Evolutionary conservation across 1,140 invertebrate genomes (phyloP).

Genomic region (Adelges cooleyi): DNA sequence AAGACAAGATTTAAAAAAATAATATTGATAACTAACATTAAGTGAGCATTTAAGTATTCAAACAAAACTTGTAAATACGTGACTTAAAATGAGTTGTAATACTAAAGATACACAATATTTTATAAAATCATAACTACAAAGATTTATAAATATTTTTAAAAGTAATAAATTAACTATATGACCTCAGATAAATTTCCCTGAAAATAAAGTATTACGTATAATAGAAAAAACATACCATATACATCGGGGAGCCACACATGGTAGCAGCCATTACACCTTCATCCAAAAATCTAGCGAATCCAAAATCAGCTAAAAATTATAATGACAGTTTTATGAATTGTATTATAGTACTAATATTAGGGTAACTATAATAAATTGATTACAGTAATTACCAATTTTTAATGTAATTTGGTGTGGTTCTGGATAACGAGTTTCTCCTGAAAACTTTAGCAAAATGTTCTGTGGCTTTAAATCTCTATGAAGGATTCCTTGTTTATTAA

Average conservation of each 20-base stretch:
- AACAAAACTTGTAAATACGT: too few species aligned
- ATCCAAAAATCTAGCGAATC: constrained; percentile 94
- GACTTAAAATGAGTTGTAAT: too few species aligned
- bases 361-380: neutral
- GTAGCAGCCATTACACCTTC: constrained; percentile 99
- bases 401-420: constrained; percentile 82
- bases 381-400: constrained; percentile 67
- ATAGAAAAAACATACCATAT: constrained; percentile 94
- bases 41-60: too few species aligned
- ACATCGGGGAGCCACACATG: constrained; percentile 98
- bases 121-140: too few species aligned
- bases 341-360: neutral
- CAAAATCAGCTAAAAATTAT: constrained; percentile 81
- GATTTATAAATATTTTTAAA: too few species aligned
- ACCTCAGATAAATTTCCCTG: too few species aligned
- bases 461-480: constrained; percentile 98
- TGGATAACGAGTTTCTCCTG: constrained; percentile 59
- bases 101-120: too few species aligned
- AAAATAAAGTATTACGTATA: too few species aligned
- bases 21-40: too few species aligned
- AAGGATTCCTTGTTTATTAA: constrained; percentile 92
- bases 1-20: too few species aligned
- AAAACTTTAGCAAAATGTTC: constrained; percentile 86
- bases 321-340: neutral
- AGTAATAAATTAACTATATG: too few species aligned